Conservation (phyloP, 35 echinoderm and acorn worm species). For the Acanthaster planci region DNA sequence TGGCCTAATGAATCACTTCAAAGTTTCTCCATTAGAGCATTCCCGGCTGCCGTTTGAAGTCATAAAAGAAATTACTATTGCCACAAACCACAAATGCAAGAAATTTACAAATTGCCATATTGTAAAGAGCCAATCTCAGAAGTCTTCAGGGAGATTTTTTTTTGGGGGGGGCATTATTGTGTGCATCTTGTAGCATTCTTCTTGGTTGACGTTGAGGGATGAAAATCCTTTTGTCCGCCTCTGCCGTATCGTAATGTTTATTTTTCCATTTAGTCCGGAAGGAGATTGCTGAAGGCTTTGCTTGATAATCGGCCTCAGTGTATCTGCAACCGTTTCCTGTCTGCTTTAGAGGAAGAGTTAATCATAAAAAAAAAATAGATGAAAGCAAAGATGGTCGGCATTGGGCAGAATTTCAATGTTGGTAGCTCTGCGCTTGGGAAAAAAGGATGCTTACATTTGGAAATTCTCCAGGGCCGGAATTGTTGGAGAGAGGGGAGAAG, state of each 20-base stretch:
- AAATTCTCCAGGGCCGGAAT: no score
- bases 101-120: no score
- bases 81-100: no score
- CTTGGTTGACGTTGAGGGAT: neutral
- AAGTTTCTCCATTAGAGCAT: neutral
- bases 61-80: no score
- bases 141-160: constrained; percentile 1
- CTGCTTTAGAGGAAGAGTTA: neutral
- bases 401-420: neutral
- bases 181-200: no score
- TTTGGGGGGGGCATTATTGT: no score
- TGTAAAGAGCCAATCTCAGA: constrained; percentile 16
- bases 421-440: no score
- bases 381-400: neutral
- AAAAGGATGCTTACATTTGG: no score
- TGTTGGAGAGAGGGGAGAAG: neutral
- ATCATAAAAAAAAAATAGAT: no score
- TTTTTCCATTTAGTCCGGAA: constrained; percentile 24
- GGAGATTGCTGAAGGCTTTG: neutral
- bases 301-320: neutral
- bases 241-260: constrained; percentile 7
- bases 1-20: constrained; percentile 16
- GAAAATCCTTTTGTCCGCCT: neutral
- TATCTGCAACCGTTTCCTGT: constrained; percentile 6
- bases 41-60: no score